Base-by-base conservation (phyloP, 2,888 invertebrate species). In the Lasioglossum zephyrum region DNA sequence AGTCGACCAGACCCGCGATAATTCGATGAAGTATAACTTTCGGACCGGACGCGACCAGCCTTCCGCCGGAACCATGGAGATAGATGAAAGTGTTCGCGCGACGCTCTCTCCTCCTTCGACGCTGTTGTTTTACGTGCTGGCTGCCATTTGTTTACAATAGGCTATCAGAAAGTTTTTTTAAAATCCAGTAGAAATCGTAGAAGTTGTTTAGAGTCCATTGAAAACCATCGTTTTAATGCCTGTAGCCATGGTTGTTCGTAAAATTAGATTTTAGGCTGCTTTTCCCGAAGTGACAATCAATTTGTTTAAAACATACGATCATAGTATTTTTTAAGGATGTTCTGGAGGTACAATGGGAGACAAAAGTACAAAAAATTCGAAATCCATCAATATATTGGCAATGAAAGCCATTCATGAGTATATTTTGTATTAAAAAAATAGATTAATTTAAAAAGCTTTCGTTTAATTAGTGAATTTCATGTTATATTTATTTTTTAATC, bases 21-120 rank as follows among this genome's bases (percentile, higher is more conserved):
- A 75, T 80, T 80, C 80, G 31, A 18, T 49, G 79, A 79, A 73
- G 47, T 47, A 73, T 41, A 41, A 53, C 39, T 60, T 44, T 31
- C 36, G 26, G 16, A 75, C 36, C 75, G 63, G 53, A 81, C 41
- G 53, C 53, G 53, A 53, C 22, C 22, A 53, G 22, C 2, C 53
- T 53, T 53, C 53, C 53, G 53, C 53, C 53, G 53, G 53, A 53
- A 53, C 22, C 22, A 53, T 8, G 53, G 22, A 53, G 53, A 53
- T 53, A 53, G 53, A 53, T 53, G 53, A 53, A 53, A 53, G 53
- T 53, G 53, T 22, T 22, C 8, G 22, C 53, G 53, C 53, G 53
- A 3, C 53, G 22, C 53, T 53, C 53, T 53, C 53, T 53, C 53
- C 8, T 0, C 8, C 22, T 22, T 53, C 22, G 53, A 22, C 22